A percentile compares a stretch with the other conserved stretches of the same genome.
phyloP scores from a whole-genome alignment of 1,140 invertebrate species.

The Choristoneura fumiferana region DNA sequence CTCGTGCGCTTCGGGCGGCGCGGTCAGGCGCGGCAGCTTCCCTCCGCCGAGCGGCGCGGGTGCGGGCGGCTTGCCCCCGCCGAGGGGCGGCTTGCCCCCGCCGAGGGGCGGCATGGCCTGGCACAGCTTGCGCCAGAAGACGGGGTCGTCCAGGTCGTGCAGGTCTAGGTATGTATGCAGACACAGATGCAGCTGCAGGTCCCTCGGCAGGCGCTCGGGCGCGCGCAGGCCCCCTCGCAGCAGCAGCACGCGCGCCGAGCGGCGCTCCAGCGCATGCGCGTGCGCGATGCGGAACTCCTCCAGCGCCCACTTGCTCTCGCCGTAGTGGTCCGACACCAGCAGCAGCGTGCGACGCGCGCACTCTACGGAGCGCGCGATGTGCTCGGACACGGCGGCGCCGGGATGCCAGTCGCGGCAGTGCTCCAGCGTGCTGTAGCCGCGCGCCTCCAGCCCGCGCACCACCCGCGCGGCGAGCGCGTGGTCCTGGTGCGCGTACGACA shows the following conservation, averaged over 20 bases:
- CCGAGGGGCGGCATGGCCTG: conserved; percentile 80
- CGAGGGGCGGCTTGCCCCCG: neutral
- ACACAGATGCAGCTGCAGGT: conserved; percentile 84
- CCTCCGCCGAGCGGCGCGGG: too few relatives aligned
- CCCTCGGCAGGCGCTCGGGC: conserved; percentile 84
- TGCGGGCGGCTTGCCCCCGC: neutral
- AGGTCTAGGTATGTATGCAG: conserved; percentile 91
- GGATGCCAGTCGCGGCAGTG: conserved; percentile 88
- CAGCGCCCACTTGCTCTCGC: conserved; percentile 89
- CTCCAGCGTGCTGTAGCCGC: conserved; percentile 75
- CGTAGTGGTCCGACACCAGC: conserved; percentile 88
- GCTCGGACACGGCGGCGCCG: conserved; percentile 86
- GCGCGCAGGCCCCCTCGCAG: conserved; percentile 81
- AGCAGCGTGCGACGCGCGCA: conserved; percentile 89
- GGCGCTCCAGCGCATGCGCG: conserved; percentile 84
- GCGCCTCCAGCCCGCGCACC: conserved; percentile 80
- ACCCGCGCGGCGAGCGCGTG: conserved; percentile 75
- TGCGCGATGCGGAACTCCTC: conserved; percentile 91
- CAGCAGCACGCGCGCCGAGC: conserved; percentile 84
- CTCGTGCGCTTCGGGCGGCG: too few relatives aligned
- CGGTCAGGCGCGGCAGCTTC: too few relatives aligned
- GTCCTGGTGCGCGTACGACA: conserved; percentile 91
- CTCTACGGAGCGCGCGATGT: conserved; percentile 87
- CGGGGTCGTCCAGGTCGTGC: conserved; percentile 89
- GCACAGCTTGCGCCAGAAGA: conserved; percentile 91